Percentiles rank a stretch among this genome's conserved stretches.
These are phyloP conservation scores for Adelphocoris suturalis DNA, from an alignment of 2,888 invertebrate genomes.

Conservation along the genomic window DNA sequence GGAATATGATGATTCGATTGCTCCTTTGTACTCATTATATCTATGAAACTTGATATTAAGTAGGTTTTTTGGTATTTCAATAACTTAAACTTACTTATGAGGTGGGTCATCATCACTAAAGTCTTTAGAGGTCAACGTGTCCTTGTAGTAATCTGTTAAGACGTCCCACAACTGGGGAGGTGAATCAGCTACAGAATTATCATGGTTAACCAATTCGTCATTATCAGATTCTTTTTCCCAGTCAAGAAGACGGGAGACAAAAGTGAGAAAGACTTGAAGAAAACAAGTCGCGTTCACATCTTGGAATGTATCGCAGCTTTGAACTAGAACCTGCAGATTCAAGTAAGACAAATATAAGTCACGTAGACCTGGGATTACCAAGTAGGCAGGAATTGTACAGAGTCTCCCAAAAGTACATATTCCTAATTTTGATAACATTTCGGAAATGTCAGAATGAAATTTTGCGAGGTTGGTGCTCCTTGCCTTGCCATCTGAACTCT, in stretches of 20 bases:
- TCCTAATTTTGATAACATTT: no score
- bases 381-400: no score
- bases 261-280: constrained; percentile 86
- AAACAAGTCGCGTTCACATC: constrained; percentile 83
- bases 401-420: no score
- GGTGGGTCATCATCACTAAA: not conserved
- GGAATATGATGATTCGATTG: no score
- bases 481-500: no score
- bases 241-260: constrained; percentile 81
- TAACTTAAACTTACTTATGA: not conserved
- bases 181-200: not conserved
- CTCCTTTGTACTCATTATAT: no score
- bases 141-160: constrained; percentile 48
- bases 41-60: no score
- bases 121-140: not conserved
- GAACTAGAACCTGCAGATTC: constrained; percentile 80
- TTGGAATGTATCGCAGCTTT: constrained; percentile 82
- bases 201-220: not conserved
- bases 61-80: no score
- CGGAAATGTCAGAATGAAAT: no score
- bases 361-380: no score
- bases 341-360: not conserved
- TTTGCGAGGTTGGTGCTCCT: no score
- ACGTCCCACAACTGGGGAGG: constrained; percentile 4
- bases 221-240: constrained; percentile 15